A percentile compares a stretch with the other conserved stretches of the same genome.
Evolutionary conservation across 2,113 vertebrate species (phyloP).

Genomic region (Circaetus gallicus): DNA sequence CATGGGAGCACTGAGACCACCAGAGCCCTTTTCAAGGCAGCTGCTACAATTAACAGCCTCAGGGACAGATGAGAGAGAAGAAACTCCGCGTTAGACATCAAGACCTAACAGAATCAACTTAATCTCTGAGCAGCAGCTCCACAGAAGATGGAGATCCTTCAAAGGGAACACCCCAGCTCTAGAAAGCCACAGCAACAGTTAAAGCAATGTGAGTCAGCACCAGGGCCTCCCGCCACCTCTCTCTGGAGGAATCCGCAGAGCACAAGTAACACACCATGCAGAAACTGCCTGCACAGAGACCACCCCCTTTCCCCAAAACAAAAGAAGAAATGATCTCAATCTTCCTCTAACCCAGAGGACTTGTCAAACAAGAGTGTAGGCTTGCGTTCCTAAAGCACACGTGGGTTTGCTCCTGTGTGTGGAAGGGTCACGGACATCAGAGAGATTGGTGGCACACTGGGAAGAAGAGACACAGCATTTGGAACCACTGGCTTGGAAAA

Average conservation of each 20-base stretch:
- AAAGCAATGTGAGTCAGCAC: neutral
- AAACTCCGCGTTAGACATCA: neutral
- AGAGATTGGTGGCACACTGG: neutral
- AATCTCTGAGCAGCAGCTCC: neutral
- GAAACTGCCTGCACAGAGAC: neutral
- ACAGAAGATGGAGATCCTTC: neutral
- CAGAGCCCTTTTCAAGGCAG: neutral
- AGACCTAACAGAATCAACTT: neutral
- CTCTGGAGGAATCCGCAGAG: neutral
- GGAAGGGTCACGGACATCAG: neutral
- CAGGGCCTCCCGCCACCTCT: neutral
- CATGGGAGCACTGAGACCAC: fast-evolving
- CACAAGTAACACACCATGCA: neutral
- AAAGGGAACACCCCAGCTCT: neutral
- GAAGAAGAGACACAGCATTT: neutral
- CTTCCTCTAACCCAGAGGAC: neutral
- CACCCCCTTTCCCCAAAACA: neutral
- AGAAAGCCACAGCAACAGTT: neutral
- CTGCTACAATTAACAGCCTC: neutral
- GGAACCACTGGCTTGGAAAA: neutral
- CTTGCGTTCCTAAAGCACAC: neutral
- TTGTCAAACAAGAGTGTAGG: neutral
- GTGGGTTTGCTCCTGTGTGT: neutral
- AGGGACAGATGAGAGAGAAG: neutral
- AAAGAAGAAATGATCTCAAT: neutral